A percentile compares a stretch with the other conserved stretches of the same genome.
Evolutionary conservation across 2,888 invertebrate species (phyloP).

Genomic region (Microplitis deprimator): DNA sequence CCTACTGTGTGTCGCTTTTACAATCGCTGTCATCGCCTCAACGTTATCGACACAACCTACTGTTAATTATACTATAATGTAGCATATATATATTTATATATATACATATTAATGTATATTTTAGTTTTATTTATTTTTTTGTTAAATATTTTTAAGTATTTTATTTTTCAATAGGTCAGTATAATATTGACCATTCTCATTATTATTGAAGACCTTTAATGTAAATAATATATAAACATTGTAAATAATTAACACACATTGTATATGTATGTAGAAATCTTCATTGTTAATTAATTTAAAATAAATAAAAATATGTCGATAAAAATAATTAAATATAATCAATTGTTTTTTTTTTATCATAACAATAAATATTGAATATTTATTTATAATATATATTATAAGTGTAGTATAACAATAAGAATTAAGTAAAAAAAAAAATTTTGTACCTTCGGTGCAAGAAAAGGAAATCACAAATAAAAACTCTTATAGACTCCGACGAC

Average conservation of each 20-base stretch:
- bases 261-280: slow-evolving; percentile 61
- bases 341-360: slow-evolving; percentile 12
- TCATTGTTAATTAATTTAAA: slow-evolving; percentile 69
- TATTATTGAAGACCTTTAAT: slow-evolving; percentile 55
- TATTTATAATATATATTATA: background rate
- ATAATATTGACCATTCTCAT: slow-evolving; percentile 34
- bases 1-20: slow-evolving; percentile 10
- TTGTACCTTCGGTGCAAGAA: slow-evolving; percentile 4
- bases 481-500: slow-evolving; percentile 25
- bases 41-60: slow-evolving; percentile 6
- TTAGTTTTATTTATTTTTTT: background rate
- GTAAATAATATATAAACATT: slow-evolving; percentile 61
- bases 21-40: slow-evolving; percentile 12
- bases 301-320: slow-evolving; percentile 53
- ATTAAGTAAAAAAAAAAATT: slow-evolving; percentile 14
- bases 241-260: slow-evolving; percentile 63
- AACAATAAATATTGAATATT: background rate
- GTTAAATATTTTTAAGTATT: slow-evolving; percentile 14
- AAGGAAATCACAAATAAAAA: slow-evolving; percentile 22
- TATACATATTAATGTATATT: background rate
- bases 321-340: slow-evolving; percentile 22
- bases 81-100: slow-evolving; percentile 2
- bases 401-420: background rate
- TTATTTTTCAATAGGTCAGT: slow-evolving; percentile 13
- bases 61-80: background rate